These are phyloP conservation scores for Tiaroga cobitis DNA, from an alignment of 2,797 vertebrate genomes.

Conservation along the genomic window DNA sequence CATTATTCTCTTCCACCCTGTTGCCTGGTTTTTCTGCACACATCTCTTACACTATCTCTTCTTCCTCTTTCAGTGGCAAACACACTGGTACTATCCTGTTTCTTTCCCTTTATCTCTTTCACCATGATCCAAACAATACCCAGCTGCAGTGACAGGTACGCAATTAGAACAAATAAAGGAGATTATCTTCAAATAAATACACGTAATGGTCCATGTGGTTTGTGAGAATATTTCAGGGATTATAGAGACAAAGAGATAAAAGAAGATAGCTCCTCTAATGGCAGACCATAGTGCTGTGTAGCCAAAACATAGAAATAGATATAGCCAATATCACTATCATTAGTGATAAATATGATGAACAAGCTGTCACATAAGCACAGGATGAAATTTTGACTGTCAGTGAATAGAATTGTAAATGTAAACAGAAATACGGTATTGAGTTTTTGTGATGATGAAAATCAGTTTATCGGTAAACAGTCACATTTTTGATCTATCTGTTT, in stretches of 20 bases:
- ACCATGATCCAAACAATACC: not conserved
- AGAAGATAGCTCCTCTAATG: not conserved
- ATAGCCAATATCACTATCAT: not conserved
- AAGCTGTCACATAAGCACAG: too few species aligned
- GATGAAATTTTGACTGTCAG: not conserved
- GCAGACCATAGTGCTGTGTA: not conserved
- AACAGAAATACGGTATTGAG: not conserved
- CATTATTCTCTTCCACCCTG: not conserved
- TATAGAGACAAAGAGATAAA: conserved; percentile 10
- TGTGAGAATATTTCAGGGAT: not conserved
- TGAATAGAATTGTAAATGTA: not conserved
- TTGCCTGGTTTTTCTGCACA: not conserved
- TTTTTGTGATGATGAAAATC: not conserved
- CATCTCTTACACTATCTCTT: not conserved
- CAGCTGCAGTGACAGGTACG: not conserved
- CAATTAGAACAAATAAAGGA: not conserved
- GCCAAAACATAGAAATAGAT: not conserved
- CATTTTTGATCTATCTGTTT: not conserved
- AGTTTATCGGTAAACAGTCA: not conserved
- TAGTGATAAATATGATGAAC: not conserved
- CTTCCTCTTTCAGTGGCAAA: not conserved
- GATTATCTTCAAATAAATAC: conserved; percentile 15
- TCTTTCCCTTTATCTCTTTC: not conserved
- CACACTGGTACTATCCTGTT: not conserved
- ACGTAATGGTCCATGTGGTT: not conserved